Percentiles rank a stretch among this genome's conserved stretches.
phyloP scores from a whole-genome alignment of 2,888 invertebrate genomes.

The Rhagium mordax region DNA sequence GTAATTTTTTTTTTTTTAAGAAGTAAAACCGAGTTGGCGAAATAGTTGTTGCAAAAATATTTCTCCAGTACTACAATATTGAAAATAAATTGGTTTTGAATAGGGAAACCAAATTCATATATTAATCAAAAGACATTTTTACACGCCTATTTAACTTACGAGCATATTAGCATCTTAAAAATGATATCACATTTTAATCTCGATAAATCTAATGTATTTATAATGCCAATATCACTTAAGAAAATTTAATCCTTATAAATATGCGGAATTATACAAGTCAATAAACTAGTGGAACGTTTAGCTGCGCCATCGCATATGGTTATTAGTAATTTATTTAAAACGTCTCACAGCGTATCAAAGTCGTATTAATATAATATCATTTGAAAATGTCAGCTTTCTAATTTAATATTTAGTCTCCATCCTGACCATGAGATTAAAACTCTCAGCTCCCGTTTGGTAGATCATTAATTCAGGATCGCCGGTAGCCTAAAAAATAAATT shows the following conservation, averaged over 20 bases:
- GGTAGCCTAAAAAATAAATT: slow-evolving; percentile 26
- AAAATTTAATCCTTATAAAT: neutral
- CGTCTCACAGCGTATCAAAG: slow-evolving; percentile 8
- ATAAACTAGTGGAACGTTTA: neutral
- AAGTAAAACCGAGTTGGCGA: too few relatives aligned
- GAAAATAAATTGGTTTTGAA: too few relatives aligned
- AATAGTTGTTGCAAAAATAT: too few relatives aligned
- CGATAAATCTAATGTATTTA: neutral
- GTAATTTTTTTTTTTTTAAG: too few relatives aligned
- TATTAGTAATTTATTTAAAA: neutral
- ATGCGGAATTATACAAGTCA: slow-evolving; percentile 5
- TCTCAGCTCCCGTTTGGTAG: slow-evolving; percentile 25
- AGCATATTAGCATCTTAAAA: neutral
- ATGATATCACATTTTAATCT: neutral
- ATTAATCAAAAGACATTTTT: neutral
- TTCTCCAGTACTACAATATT: too few relatives aligned
- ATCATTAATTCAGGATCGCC: slow-evolving; percentile 30
- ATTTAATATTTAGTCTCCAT: slow-evolving; percentile 26
- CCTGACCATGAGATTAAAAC: slow-evolving; percentile 28
- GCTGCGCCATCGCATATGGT: neutral
- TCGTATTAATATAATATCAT: slow-evolving; percentile 30
- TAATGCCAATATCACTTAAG: neutral
- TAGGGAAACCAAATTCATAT: neutral
- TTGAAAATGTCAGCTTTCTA: slow-evolving; percentile 38
- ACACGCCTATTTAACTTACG: neutral